A percentile compares a stretch with the other conserved stretches of the same genome.
These are phyloP conservation scores for Smittia aterrima DNA, from an alignment of 2,888 invertebrate genomes.

Conservation along the genomic window DNA sequence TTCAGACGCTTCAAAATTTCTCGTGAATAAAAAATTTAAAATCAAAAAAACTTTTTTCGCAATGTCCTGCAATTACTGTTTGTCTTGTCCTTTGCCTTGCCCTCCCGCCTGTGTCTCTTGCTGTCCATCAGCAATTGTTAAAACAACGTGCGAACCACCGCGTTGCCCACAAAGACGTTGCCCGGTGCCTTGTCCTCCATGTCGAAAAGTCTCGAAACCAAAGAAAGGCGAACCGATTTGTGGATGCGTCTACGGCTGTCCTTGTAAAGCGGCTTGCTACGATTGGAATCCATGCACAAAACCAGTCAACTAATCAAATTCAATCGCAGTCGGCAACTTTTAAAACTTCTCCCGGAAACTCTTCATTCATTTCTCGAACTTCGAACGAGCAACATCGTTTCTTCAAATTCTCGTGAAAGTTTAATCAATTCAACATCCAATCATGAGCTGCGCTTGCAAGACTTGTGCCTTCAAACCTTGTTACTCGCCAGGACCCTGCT, in stretches of 20 bases:
- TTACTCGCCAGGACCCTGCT: no score
- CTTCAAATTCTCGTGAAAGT: neutral
- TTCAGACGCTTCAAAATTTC: neutral
- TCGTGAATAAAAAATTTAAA: conserved; percentile 10
- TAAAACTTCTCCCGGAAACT: neutral
- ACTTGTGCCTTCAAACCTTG: neutral
- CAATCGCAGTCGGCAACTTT: conserved; percentile 13
- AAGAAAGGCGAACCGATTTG: conserved; percentile 31
- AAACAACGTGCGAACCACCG: neutral
- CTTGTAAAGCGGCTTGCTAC: conserved; percentile 39
- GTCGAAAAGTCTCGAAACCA: neutral
- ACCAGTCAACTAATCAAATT: neutral
- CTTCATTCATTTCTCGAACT: neutral
- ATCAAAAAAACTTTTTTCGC: no score
- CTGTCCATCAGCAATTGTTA: no score
- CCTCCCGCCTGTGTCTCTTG: neutral
- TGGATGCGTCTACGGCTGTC: conserved; percentile 28
- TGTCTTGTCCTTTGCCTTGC: neutral
- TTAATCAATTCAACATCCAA: neutral
- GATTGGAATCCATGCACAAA: conserved; percentile 37
- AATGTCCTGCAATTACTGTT: neutral
- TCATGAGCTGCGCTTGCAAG: neutral
- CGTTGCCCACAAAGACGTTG: neutral
- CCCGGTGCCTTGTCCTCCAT: neutral
- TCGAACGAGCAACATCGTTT: neutral